Conservation (phyloP, 2,113 vertebrate species). For the Perca schrenkii region DNA sequence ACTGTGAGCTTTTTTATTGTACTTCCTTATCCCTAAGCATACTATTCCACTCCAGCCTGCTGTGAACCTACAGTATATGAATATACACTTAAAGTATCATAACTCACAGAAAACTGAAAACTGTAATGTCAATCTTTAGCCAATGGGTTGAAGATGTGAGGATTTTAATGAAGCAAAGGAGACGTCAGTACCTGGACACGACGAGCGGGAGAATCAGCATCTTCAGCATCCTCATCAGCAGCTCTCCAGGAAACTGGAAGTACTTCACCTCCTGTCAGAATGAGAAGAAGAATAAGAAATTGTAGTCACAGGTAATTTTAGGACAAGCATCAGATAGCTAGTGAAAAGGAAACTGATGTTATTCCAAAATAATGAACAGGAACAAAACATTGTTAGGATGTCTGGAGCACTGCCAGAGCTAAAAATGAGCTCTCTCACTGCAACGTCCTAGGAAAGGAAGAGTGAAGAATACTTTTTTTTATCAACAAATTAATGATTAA, state of each 20-base stretch:
- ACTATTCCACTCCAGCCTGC: neutral
- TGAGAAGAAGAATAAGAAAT: constrained; percentile 27
- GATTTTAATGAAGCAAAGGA: neutral
- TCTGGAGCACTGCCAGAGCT: neutral
- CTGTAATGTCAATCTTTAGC: neutral
- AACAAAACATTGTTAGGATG: neutral
- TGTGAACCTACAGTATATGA: neutral
- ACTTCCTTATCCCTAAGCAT: neutral
- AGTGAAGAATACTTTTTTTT: neutral
- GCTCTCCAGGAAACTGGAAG: constrained; percentile 96
- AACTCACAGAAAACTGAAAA: neutral
- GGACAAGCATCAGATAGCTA: neutral
- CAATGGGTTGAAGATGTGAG: neutral
- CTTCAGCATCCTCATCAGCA: constrained; percentile 98
- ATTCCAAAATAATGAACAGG: neutral
- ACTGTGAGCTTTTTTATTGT: neutral
- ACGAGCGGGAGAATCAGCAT: constrained; percentile 97
- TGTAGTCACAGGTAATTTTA: neutral
- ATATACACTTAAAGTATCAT: neutral
- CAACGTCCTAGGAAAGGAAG: neutral
- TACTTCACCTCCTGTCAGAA: constrained; percentile 93
- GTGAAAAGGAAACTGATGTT: neutral
- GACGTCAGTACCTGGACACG: constrained; percentile 90
- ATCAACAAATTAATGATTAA: neutral
- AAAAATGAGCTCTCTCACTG: neutral